A percentile compares a stretch with the other conserved stretches of the same genome.
Conservation (phyloP, 2,797 vertebrate species). For the Otolemur crassicaudatus region DNA sequence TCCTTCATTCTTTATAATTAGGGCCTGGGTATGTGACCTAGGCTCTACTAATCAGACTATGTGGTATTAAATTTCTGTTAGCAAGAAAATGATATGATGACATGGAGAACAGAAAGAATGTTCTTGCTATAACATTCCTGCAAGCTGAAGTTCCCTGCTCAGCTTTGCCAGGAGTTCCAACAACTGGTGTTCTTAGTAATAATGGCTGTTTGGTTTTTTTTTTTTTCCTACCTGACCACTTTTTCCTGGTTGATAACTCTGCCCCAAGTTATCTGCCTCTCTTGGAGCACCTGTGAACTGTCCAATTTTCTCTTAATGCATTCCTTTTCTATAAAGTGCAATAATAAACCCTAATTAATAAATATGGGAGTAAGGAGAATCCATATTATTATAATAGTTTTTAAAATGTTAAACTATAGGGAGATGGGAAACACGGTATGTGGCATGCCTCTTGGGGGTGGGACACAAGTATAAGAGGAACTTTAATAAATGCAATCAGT, state of each 20-base stretch:
- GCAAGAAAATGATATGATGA: background rate
- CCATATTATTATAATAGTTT: background rate
- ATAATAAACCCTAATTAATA: background rate
- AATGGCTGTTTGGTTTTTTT: background rate
- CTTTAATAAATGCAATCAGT: too few relatives aligned
- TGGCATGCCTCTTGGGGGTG: too few relatives aligned
- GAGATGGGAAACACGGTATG: too few relatives aligned
- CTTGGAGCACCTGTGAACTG: background rate
- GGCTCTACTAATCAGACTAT: background rate
- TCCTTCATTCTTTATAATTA: background rate
- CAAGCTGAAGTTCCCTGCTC: background rate
- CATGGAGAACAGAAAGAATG: background rate
- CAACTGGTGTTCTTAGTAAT: background rate
- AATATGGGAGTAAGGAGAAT: background rate
- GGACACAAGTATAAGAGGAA: too few relatives aligned
- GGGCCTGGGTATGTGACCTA: background rate
- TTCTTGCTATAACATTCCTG: background rate
- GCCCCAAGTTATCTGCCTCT: background rate
- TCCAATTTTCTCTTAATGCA: background rate
- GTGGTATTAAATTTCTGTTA: conserved; percentile 6
- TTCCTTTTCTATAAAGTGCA: background rate
- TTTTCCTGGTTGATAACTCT: background rate
- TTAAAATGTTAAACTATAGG: background rate
- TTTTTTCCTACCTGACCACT: background rate
- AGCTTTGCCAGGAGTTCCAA: background rate